Percentiles rank a stretch among this genome's conserved stretches.
Conservation (phyloP, 2,113 vertebrate species). For the Oncorhynchus gorbuscha region DNA sequence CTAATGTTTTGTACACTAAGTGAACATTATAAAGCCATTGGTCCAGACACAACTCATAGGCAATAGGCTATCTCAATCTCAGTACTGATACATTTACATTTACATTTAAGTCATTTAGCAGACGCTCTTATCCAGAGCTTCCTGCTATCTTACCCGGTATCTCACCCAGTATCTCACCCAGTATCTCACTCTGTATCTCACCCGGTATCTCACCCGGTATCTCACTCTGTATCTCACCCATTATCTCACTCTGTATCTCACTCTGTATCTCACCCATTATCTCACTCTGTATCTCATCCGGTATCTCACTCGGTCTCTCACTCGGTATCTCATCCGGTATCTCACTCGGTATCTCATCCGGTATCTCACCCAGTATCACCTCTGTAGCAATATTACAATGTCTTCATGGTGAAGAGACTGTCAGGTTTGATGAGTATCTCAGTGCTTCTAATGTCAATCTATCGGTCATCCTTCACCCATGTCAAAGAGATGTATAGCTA, state of each 20-base stretch:
- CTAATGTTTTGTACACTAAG: too few relatives aligned
- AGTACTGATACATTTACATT: too few relatives aligned
- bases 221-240: too few relatives aligned
- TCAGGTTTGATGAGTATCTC: slow-evolving; percentile 53
- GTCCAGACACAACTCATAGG: not conserved
- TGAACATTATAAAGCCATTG: slow-evolving; percentile 2
- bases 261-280: not conserved
- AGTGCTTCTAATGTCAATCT: slow-evolving; percentile 58
- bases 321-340: too few relatives aligned
- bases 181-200: not conserved
- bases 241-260: not conserved
- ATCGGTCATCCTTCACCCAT: slow-evolving; percentile 46
- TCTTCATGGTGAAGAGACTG: slow-evolving; percentile 31
- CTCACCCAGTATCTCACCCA: too few relatives aligned
- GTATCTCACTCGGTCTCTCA: too few relatives aligned
- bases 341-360: not conserved
- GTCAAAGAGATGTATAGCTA: slow-evolving; percentile 51
- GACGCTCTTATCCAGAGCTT: too few relatives aligned
- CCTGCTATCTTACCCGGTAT: not conserved
- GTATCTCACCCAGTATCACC: not conserved
- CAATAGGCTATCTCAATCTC: not conserved
- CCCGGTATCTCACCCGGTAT: not conserved
- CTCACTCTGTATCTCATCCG: too few relatives aligned
- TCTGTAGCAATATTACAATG: not conserved
- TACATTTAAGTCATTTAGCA: too few relatives aligned